Evolutionary conservation across 2,113 vertebrate species (phyloP), one percentile per base, ranked within the genome.

Genomic region (Callipepla squamata): DNA sequence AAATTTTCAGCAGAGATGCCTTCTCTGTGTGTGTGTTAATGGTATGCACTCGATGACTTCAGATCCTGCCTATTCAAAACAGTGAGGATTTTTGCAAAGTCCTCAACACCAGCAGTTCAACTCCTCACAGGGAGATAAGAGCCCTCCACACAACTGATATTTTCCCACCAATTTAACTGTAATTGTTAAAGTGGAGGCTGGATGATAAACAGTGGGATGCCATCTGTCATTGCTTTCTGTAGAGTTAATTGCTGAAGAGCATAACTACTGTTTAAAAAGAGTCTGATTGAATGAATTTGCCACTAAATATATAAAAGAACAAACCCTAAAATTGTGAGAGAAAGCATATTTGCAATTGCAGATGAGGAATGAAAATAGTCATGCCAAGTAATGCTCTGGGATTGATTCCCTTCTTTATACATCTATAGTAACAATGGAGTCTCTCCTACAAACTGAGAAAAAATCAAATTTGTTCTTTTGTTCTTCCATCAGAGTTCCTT

Each of bases 201-300:
- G n/a, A 69, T 94, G 83, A 75, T 61, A 75, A 92, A 90, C 72
- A 57, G 42, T 57, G 48, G 83, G 77, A 75, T 92, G 76, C 57
- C 69, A 76, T 32, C 34, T 90, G 78, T 53, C 79, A 65, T 86
- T 92, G 51, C 69, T 75, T 34, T 83, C 86, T 66, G 40, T 67
- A 50, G 66, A 44, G 6, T 51, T 94, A 91, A 77, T 59, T 93
- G 47, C 81, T 91, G 67, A 85, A 82, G 22, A 82, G 15, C 42
- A 11, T 74, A 74, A 79, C 14, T 65, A 13, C 67, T 89, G 85
- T 47, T 89, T 77, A 63, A 87, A 87, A 84, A 82, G 9, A 82
- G 50, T 74, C 55, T 89, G 74, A 92, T 89, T 85, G 92, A 95
- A 76, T 89, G 5, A 76, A 82, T 87, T 63, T 95, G 62, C 25